These are phyloP conservation scores for Lepidurus packardi DNA, from an alignment of 1,140 invertebrate species.

Conservation along the genomic window DNA sequence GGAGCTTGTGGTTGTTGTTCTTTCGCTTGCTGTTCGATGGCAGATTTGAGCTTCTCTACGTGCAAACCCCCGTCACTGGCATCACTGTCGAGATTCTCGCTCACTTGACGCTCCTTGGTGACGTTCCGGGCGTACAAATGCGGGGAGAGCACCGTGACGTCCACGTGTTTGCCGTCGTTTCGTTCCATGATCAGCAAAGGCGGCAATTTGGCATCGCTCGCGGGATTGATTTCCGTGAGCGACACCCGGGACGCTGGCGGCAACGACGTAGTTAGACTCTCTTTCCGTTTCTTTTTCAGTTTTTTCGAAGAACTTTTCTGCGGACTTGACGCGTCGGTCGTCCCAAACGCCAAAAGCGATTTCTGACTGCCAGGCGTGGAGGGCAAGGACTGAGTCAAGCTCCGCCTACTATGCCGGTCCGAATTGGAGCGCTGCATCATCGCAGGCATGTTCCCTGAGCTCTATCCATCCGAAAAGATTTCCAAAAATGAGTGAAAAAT, in stretches of 20 bases:
- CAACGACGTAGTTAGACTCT: neutral
- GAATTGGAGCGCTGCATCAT: slow-evolving; percentile 9
- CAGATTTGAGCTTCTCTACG: neutral
- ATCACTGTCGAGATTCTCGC: slow-evolving; percentile 2
- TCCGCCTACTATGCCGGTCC: neutral
- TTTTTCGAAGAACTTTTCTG: neutral
- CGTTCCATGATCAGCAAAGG: slow-evolving; percentile 8
- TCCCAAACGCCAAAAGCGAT: neutral
- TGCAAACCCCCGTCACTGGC: slow-evolving; percentile 6
- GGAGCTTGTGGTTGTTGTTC: too few relatives aligned
- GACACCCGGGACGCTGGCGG: neutral
- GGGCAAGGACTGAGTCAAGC: neutral
- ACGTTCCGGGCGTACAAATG: neutral
- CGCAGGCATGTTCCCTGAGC: neutral
- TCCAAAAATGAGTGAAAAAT: neutral
- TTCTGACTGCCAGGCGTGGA: neutral
- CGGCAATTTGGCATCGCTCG: neutral
- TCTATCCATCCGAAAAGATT: neutral
- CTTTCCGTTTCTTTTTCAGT: neutral
- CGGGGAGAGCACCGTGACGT: neutral
- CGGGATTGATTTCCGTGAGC: neutral
- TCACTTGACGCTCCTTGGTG: neutral
- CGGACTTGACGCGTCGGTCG: neutral
- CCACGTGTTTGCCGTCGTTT: neutral
- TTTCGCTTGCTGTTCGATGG: neutral